Evolutionary conservation across 1,140 invertebrate species (phyloP).

Genomic region (Cotesia vestalis): DNA sequence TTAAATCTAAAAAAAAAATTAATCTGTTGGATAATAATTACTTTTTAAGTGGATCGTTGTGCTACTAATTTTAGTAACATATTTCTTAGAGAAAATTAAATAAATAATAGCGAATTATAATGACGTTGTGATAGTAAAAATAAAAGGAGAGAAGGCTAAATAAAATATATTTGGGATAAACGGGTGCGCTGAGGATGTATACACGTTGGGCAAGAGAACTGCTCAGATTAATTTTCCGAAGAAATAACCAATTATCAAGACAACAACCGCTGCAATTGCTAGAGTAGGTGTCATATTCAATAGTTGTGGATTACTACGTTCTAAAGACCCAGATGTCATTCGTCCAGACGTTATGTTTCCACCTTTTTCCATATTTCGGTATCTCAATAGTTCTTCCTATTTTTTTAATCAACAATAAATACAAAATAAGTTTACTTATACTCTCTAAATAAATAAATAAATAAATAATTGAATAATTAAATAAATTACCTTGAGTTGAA

Average conservation of each 20-base stretch:
- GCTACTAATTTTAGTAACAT: no score
- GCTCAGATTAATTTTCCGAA: slow-evolving; percentile 64
- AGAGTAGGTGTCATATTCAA: slow-evolving; percentile 49
- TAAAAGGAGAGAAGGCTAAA: slow-evolving; percentile 50
- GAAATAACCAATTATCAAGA: slow-evolving; percentile 61
- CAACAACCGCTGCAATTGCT: slow-evolving; percentile 55
- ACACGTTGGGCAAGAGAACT: slow-evolving; percentile 45
- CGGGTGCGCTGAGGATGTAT: slow-evolving; percentile 50
- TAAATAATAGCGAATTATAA: slow-evolving; percentile 31
- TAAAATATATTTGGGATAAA: slow-evolving; percentile 49
- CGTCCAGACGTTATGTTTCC: slow-evolving; percentile 48
- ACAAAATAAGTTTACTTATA: slow-evolving; percentile 5
- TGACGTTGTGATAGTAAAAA: slow-evolving; percentile 48
- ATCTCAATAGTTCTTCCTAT: slow-evolving; percentile 62
- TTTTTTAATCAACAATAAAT: slow-evolving; percentile 34
- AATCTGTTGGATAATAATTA: no score
- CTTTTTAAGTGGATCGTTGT: slow-evolving; percentile 1
- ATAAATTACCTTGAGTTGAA: slow-evolving; percentile 76
- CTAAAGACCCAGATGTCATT: slow-evolving; percentile 44
- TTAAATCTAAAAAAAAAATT: no score
- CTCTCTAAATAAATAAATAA: not conserved
- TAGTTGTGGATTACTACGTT: slow-evolving; percentile 47
- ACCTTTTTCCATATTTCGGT: slow-evolving; percentile 56
- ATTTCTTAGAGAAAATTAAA: slow-evolving; percentile 23
- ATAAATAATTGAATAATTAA: slow-evolving; percentile 14